Evolutionary conservation across 2,888 invertebrate species (phyloP), one percentile per base, ranked within the genome.

Genomic region (Ecdyonurus torrentis): DNA sequence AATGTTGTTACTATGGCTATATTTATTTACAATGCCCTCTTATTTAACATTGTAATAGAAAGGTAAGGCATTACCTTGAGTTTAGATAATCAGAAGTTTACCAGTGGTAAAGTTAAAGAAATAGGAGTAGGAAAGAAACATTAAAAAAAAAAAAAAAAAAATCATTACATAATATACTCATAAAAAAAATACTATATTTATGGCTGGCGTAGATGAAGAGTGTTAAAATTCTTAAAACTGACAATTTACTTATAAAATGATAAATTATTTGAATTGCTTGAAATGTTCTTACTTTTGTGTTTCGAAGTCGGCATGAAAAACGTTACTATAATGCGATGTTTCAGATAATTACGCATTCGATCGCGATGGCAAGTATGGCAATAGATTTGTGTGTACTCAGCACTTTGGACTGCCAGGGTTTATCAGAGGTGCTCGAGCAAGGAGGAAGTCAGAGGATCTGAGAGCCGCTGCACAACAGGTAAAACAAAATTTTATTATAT

Each of bases 381-480:
- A 82, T 60, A 77, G 82, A 69, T 87, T 91, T 74, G 90, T 86
- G 73, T 91, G 91, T 71, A 78, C 82, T 1, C 86, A 86, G 73
- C 87, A 87, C 72, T 86, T 82, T 70, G 83, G 85, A 64, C 75
- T 86, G 72, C 78, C 81, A 25, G 83, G 84, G 58, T 25, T 61
- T n/a, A 23, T 63, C 10, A 37, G 59, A 52, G 63, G 63, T 3
- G 63, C 63, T 10, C 10, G 55, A 7, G 55, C 55, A 10, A 7
- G 55, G 10, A 55, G 55, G 22, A 55, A 55, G n/a, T 55, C 55
- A 5, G 55, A 55, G 5, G 55, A 55, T n/a, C n/a, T 55, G 15
- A 55, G 22, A 22, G 55, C 55, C 5, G 55, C 20, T 20, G 22
- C 55, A 37, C n/a, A n/a, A n/a, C n/a, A n/a, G n/a, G n/a, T n/a